phyloP scores from a whole-genome alignment of 1,140 invertebrate species.

The Onthophagus taurus region DNA sequence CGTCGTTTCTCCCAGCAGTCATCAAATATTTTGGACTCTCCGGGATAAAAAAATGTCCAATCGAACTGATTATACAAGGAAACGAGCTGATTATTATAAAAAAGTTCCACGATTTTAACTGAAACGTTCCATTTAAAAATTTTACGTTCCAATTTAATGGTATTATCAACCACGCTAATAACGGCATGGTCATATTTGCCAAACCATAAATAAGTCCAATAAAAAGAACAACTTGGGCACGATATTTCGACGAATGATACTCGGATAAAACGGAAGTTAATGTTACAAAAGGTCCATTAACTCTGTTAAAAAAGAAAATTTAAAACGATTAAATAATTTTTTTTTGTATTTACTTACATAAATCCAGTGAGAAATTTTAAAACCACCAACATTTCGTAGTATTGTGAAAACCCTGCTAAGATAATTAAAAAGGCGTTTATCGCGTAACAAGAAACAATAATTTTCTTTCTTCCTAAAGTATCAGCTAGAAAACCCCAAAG shows the following conservation, averaged over 20 bases:
- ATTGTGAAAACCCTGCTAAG: constrained; percentile 56
- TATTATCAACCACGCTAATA: constrained; percentile 46
- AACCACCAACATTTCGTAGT: constrained; percentile 55
- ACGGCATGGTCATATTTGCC: constrained; percentile 43
- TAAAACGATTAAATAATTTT: not conserved
- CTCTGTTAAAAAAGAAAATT: constrained; percentile 40
- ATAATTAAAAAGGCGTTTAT: constrained; percentile 58
- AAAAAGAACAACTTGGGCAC: constrained; percentile 52
- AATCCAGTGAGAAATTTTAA: constrained; percentile 68
- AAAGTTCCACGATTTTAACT: constrained; percentile 74
- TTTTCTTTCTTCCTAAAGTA: constrained; percentile 56
- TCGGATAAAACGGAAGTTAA: constrained; percentile 62
- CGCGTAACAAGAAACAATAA: constrained; percentile 61
- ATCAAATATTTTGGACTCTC: constrained; percentile 80
- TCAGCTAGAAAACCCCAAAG: constrained; percentile 77
- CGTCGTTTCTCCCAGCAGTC: constrained; percentile 56
- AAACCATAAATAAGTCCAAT: constrained; percentile 51
- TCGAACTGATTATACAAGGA: constrained; percentile 52
- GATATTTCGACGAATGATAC: constrained; percentile 50
- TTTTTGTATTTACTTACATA: constrained; percentile 49
- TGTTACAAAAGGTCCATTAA: constrained; percentile 62
- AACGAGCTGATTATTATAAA: constrained; percentile 56
- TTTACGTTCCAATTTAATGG: constrained; percentile 35
- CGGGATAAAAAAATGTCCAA: constrained; percentile 55
- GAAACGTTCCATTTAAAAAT: constrained; percentile 21